phyloP scores from a whole-genome alignment of 2,113 vertebrate species.

The Puntigrus tetrazona region DNA sequence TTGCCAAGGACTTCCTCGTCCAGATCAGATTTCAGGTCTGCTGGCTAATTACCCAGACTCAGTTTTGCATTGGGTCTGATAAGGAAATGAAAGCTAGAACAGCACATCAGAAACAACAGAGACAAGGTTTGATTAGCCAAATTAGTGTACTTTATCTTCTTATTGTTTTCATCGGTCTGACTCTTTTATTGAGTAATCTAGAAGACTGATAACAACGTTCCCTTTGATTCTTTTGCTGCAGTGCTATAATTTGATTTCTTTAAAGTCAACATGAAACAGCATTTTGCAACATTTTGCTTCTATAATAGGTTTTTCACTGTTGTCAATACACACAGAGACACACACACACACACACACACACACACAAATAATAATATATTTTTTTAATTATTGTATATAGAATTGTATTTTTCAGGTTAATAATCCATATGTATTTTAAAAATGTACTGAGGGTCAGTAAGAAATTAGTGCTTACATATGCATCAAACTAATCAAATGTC shows the following conservation, averaged over 20 bases:
- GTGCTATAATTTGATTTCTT: not conserved
- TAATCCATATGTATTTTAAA: not conserved
- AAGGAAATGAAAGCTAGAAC: slow-evolving; percentile 15
- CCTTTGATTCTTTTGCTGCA: not conserved
- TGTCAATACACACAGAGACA: not conserved
- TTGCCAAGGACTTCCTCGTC: not conserved
- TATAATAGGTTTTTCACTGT: not conserved
- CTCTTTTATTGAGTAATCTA: slow-evolving; percentile 15
- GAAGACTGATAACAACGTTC: slow-evolving; percentile 3
- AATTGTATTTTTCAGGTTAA: not conserved
- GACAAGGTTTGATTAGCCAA: slow-evolving; percentile 15
- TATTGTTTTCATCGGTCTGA: slow-evolving; percentile 11
- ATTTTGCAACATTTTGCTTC: not conserved
- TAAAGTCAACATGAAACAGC: slow-evolving; percentile 4
- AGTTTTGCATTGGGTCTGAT: slow-evolving; percentile 23
- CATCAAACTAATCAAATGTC: not conserved
- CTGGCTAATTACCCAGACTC: slow-evolving; percentile 29
- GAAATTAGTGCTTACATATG: not conserved
- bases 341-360: not conserved
- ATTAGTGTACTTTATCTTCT: slow-evolving; percentile 21
- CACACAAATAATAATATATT: not conserved
- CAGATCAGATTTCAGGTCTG: slow-evolving; percentile 26
- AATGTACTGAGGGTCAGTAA: not conserved
- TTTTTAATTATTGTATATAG: not conserved
- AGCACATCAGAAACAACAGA: slow-evolving; percentile 22